These are phyloP conservation scores for Mechanitis messenoides DNA, from an alignment of 2,888 invertebrate species.

Conservation along the genomic window DNA sequence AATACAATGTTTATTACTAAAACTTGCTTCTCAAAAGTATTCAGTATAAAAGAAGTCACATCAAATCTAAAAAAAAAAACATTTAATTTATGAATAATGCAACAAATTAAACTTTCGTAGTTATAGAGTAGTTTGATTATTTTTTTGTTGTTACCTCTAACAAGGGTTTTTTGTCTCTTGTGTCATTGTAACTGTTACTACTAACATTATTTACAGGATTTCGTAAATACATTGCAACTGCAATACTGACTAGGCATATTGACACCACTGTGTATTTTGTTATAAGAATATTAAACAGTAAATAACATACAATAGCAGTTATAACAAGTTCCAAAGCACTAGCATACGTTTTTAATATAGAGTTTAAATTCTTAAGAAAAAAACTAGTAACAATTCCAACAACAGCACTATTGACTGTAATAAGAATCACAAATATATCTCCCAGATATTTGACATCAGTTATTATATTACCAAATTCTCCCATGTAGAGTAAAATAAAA, in stretches of 20 bases:
- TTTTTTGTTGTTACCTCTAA: constrained; percentile 42
- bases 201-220: constrained; percentile 85
- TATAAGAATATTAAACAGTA: constrained; percentile 90
- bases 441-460: constrained; percentile 75
- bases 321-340: constrained; percentile 94
- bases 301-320: constrained; percentile 91
- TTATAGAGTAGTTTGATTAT: neutral
- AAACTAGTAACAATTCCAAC: constrained; percentile 96
- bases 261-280: constrained; percentile 87
- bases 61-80: neutral
- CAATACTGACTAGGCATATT: constrained; percentile 87
- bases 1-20: too few species aligned
- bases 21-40: too few species aligned
- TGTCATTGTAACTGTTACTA: constrained; percentile 23
- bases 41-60: too few species aligned
- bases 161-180: constrained; percentile 49
- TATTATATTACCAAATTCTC: constrained; percentile 79
- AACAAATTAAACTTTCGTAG: too few species aligned
- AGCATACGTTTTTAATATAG: constrained; percentile 96
- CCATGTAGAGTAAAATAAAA: constrained; percentile 81
- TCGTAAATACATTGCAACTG: constrained; percentile 91
- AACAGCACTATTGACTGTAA: constrained; percentile 91
- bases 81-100: neutral
- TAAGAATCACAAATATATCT: constrained; percentile 83
- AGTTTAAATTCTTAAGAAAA: constrained; percentile 94